Evolutionary conservation across 2,113 vertebrate genomes (phyloP).

Genomic region (Onychostruthus taczanowskii): DNA sequence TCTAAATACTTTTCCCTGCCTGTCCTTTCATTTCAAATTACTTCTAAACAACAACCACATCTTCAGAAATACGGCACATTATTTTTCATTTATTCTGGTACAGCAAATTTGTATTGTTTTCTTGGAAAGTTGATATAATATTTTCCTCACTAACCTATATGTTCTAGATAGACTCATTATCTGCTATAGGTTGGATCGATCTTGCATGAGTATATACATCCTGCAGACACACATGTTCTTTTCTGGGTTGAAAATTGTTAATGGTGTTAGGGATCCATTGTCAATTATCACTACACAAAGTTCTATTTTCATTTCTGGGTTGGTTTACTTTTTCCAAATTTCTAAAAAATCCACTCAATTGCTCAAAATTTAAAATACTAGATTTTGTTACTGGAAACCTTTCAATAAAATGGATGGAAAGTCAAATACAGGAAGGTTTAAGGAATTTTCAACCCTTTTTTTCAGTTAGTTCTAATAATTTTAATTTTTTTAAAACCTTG

Average conservation of each 20-base stretch:
- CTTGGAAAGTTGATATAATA: neutral
- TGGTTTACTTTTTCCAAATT: neutral
- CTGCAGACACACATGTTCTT: neutral
- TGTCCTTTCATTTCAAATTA: neutral
- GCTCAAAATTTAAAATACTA: neutral
- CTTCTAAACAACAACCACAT: neutral
- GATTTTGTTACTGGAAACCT: neutral
- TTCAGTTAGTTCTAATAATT: neutral
- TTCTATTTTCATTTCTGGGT: neutral
- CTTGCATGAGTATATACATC: neutral
- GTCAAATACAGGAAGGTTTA: neutral
- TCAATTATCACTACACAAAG: neutral
- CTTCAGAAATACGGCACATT: neutral
- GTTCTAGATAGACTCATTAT: neutral
- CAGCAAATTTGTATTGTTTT: neutral
- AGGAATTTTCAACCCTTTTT: neutral
- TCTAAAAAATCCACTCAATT: neutral
- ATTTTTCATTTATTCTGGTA: neutral
- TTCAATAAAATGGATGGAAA: neutral
- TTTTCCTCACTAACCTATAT: neutral
- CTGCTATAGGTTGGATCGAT: neutral
- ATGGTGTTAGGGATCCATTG: neutral
- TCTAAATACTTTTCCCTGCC: neutral
- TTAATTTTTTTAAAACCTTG: neutral
- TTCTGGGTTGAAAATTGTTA: neutral